phyloP scores from a whole-genome alignment of 1,140 invertebrate species.

The Samia ricini region DNA sequence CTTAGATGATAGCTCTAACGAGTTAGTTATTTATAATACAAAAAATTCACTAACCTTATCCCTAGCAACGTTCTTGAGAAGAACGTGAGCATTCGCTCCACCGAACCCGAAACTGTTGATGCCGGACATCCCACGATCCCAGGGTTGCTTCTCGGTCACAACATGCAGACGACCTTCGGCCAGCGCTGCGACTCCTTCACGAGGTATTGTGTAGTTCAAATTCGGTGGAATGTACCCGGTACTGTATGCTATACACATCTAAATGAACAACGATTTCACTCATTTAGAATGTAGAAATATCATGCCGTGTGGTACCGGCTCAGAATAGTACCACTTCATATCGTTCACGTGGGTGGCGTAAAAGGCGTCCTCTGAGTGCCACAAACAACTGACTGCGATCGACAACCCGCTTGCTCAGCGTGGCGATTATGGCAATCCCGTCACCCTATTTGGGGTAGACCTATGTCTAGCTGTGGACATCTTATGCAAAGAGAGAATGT shows the following conservation, averaged over 20 bases:
- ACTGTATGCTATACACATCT: constrained; percentile 84
- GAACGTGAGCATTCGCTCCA: constrained; percentile 88
- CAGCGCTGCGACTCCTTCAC: constrained; percentile 85
- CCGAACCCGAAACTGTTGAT: constrained; percentile 94
- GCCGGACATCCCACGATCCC: constrained; percentile 81
- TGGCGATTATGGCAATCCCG: too few relatives aligned
- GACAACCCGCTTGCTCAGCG: too few relatives aligned
- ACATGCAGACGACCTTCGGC: constrained; percentile 84
- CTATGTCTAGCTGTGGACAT: too few relatives aligned
- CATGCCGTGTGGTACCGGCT: too few relatives aligned
- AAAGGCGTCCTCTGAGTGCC: too few relatives aligned
- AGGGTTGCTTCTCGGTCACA: constrained; percentile 82
- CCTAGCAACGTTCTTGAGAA: constrained; percentile 81
- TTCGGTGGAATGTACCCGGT: constrained; percentile 87
- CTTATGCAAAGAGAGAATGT: too few relatives aligned
- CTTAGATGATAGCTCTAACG: too few relatives aligned
- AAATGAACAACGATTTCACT: not conserved
- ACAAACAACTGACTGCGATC: too few relatives aligned
- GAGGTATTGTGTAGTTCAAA: constrained; percentile 86
- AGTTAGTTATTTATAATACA: too few relatives aligned
- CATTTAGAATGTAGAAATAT: constrained; percentile 6
- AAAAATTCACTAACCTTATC: constrained; percentile 51
- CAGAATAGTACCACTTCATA: too few relatives aligned
- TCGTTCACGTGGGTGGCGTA: too few relatives aligned
- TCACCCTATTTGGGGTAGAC: too few relatives aligned